phyloP scores from a whole-genome alignment of 2,113 vertebrate species.

The Indicator indicator region DNA sequence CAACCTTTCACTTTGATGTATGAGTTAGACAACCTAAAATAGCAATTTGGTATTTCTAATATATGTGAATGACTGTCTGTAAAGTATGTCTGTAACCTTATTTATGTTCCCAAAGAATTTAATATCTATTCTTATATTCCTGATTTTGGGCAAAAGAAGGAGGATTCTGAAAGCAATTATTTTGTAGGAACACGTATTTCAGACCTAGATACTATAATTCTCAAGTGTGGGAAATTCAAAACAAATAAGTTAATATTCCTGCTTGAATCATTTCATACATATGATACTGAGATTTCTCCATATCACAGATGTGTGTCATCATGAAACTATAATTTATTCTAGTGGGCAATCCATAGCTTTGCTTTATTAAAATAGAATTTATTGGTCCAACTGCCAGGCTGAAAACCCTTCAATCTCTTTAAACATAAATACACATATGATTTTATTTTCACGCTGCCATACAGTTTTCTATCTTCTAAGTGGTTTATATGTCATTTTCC shows the following conservation, averaged over 20 bases:
- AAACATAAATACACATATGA: not conserved
- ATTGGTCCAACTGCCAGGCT: not conserved
- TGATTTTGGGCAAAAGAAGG: not conserved
- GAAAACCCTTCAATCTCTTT: not conserved
- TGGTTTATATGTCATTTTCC: not conserved
- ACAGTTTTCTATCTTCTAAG: not conserved
- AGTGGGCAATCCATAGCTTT: not conserved
- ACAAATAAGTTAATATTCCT: not conserved
- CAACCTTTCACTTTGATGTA: not conserved
- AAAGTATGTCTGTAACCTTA: not conserved
- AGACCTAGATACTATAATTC: not conserved
- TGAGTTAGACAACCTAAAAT: not conserved
- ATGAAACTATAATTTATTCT: not conserved
- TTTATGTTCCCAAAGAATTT: not conserved
- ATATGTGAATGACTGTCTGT: not conserved
- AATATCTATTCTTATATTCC: not conserved
- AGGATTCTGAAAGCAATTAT: not conserved
- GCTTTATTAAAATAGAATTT: conserved; percentile 9
- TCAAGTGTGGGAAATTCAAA: not conserved
- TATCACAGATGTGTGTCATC: not conserved
- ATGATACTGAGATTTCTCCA: not conserved
- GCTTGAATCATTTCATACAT: not conserved
- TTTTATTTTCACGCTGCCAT: not conserved
- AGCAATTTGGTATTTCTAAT: not conserved
- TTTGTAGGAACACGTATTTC: not conserved